Conservation (phyloP, 2,113 vertebrate genomes). For the Martes martes region DNA sequence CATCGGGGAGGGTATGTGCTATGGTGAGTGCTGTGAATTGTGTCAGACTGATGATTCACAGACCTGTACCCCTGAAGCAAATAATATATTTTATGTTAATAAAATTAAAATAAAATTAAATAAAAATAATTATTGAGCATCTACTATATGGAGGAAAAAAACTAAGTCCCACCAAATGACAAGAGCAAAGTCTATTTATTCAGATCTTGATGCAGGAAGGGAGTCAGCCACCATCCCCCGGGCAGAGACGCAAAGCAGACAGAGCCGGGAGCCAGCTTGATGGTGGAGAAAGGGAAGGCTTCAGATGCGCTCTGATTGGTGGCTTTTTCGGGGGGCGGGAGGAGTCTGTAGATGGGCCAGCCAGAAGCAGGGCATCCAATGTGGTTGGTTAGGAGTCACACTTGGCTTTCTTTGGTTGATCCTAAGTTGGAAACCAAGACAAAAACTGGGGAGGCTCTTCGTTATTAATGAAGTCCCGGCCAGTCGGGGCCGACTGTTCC, state of each 20-base stretch:
- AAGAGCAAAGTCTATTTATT: not conserved
- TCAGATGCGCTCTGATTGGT: not conserved
- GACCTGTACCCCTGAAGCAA: too few species aligned
- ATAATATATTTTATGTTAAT: too few species aligned
- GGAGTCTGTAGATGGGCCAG: not conserved
- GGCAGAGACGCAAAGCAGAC: not conserved
- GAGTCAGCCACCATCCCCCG: not conserved
- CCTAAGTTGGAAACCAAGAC: not conserved
- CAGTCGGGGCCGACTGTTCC: not conserved
- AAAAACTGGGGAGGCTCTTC: not conserved
- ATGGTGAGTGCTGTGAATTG: too few species aligned
- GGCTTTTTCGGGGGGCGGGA: not conserved
- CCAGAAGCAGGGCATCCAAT: not conserved
- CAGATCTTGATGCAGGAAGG: not conserved
- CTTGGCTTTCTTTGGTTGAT: not conserved
- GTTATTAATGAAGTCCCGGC: not conserved
- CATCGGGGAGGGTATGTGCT: too few species aligned
- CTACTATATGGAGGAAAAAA: not conserved
- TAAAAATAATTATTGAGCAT: not conserved
- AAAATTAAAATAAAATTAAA: too few species aligned
- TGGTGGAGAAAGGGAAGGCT: not conserved
- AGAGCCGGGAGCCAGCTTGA: not conserved
- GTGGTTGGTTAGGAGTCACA: not conserved
- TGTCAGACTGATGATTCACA: too few species aligned
- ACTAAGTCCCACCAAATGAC: not conserved